Evolutionary conservation across 2,113 vertebrate species (phyloP).

Genomic region (Grammomys surdaster): DNA sequence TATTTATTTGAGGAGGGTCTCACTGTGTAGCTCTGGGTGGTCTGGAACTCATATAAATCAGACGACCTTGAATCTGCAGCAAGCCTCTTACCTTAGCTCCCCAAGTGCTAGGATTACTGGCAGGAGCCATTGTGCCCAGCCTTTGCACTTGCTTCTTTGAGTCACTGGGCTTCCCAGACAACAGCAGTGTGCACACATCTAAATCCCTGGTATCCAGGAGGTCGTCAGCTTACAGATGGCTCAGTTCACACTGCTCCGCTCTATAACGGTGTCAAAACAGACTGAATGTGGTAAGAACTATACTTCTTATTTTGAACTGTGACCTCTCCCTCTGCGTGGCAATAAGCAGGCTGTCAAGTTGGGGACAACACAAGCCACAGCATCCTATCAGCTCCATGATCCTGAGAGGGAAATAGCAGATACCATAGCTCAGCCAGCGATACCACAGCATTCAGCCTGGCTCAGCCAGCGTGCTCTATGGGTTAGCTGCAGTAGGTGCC

Average conservation of each 20-base stretch:
- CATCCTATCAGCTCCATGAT: neutral
- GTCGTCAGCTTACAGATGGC: too few relatives aligned
- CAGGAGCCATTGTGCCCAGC: too few relatives aligned
- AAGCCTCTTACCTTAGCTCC: neutral
- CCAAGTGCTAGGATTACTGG: too few relatives aligned
- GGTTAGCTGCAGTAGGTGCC: neutral
- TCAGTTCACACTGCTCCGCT: neutral
- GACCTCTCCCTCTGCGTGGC: neutral
- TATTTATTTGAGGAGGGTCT: too few relatives aligned
- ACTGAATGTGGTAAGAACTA: neutral
- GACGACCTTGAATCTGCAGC: neutral
- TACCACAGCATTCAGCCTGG: rapidly evolving
- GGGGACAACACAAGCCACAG: too few relatives aligned
- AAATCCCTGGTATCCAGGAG: rapidly evolving
- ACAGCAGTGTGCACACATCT: rapidly evolving
- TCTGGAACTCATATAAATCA: neutral
- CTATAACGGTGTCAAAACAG: neutral
- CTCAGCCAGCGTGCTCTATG: neutral
- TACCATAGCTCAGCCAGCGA: neutral
- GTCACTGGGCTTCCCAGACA: neutral
- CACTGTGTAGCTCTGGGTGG: too few relatives aligned
- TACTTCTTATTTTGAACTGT: neutral
- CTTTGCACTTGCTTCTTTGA: neutral
- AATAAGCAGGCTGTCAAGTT: neutral
- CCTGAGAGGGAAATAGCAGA: neutral